Base-by-base conservation (phyloP, 2,888 invertebrate genomes). In the Paralinhomoeus sp. region DNA sequence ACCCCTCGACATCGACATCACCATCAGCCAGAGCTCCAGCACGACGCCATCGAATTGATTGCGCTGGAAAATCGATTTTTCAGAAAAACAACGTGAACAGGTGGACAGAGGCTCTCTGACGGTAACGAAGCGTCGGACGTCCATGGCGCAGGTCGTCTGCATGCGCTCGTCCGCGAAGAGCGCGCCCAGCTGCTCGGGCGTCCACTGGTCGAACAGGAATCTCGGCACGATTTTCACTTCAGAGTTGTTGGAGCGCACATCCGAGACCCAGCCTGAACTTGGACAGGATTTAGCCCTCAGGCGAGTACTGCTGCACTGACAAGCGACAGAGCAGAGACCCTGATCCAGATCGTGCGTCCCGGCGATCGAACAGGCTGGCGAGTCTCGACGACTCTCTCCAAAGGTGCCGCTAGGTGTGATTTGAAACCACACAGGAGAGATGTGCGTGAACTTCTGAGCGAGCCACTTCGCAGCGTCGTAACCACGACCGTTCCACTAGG, bases 361-460 rank as follows among this genome's bases (percentile, higher is more conserved):
- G 33, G 59, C 59, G 23, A 70, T 57, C 7, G 51, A 50, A 53
- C 61, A 68, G 3, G 54, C 52, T 2, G 57, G 58, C 0, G 73
- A 68, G 0, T 78, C 21, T 3, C 12, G 2, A 15, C 31, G 9
- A 31, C 9, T 31, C 15, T 7, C 9, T 15, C 31, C 9, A n/a
- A n/a, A n/a, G 12, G 9, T 24, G 7, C 24, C 13, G 13, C 2
- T n/a, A 3, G 39, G 39, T n/a, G 23, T 42, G 17, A 89, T 67
- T 67, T 87, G 83, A 27, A 91, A 71, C 91, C 91, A 93, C 0
- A 89, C 89, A 0, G 91, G 91, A 1, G 87, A 82, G 23, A 91
- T 74, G 56, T 79, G 78, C 42, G 80, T 76, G 55, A 91, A 81
- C 64, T 91, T 91, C 33, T 60, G 54, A 37, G 76, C 78, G 71